Evolutionary conservation across 92 coral and sea anemone genomes (phyloP).

Genomic region (Bergia sp.): DNA sequence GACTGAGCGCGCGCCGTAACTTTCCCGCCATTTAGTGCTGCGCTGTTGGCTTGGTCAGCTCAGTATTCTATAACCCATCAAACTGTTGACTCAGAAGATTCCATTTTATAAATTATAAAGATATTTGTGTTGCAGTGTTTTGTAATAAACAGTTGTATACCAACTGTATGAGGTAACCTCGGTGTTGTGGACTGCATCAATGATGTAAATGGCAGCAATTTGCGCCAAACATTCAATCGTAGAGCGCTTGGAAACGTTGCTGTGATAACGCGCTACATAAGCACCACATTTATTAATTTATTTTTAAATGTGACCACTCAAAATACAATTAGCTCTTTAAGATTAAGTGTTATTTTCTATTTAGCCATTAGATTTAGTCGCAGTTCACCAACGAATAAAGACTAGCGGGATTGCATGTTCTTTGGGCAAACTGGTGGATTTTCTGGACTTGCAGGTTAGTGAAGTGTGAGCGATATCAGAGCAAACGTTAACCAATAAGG

Average conservation of each 20-base stretch:
- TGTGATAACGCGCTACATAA: no score
- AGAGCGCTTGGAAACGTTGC: no score
- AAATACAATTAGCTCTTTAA: neutral
- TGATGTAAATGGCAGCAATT: no score
- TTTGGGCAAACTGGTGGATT: conserved; percentile 80
- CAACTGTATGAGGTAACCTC: no score
- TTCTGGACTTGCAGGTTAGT: conserved; percentile 91
- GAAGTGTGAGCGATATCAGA: no score
- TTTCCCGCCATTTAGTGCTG: neutral
- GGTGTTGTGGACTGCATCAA: no score
- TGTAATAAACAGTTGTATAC: no score
- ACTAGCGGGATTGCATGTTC: conserved; percentile 75
- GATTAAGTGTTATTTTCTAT: conserved; percentile 1
- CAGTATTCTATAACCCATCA: neutral
- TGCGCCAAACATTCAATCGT: no score
- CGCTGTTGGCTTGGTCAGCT: neutral
- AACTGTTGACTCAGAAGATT: neutral
- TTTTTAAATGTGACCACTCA: no score
- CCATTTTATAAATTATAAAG: neutral
- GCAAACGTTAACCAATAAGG: no score
- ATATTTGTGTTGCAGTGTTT: no score
- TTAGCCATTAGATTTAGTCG: conserved; percentile 83
- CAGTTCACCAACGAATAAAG: conserved; percentile 73
- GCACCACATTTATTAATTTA: no score
- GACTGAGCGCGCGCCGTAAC: neutral